Evolutionary conservation across 2,888 invertebrate species (phyloP).

Genomic region (Acanthosepion pharaonis): DNA sequence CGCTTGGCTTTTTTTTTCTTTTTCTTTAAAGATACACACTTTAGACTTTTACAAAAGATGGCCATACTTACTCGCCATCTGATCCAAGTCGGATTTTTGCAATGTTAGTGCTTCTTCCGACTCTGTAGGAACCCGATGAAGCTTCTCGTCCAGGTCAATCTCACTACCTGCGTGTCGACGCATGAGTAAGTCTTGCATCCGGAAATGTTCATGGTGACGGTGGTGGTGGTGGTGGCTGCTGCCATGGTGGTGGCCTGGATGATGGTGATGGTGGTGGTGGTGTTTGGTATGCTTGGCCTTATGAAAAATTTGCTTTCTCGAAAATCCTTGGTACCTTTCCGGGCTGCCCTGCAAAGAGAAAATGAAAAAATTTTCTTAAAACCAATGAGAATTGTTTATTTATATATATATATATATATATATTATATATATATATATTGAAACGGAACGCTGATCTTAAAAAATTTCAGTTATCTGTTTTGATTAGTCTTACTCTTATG

Average conservation of each 20-base stretch:
- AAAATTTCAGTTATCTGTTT: too few relatives aligned
- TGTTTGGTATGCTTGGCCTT: background rate
- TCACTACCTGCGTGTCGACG: constrained; percentile 69
- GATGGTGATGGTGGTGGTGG: constrained; percentile 34
- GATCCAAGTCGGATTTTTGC: constrained; percentile 86
- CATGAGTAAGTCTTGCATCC: constrained; percentile 62
- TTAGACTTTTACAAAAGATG: too few relatives aligned
- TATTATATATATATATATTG: too few relatives aligned
- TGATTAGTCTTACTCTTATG: too few relatives aligned
- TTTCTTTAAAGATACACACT: too few relatives aligned
- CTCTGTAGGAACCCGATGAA: constrained; percentile 69
- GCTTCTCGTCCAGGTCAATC: constrained; percentile 58
- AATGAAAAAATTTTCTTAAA: background rate
- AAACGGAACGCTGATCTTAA: too few relatives aligned
- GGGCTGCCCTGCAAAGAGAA: background rate
- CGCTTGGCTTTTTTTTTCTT: too few relatives aligned
- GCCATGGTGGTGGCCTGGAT: background rate
- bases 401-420: too few relatives aligned
- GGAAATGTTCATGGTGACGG: constrained; percentile 62
- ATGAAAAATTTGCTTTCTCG: background rate
- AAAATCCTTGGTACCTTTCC: constrained; percentile 24
- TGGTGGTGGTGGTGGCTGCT: constrained; percentile 54
- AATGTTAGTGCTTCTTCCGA: constrained; percentile 83
- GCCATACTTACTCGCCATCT: constrained; percentile 79
- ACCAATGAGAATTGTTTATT: too few relatives aligned